Percentiles rank a stretch among this genome's conserved stretches.
These are phyloP conservation scores for Parazoanthus atlanticus DNA, from an alignment of 92 coral and sea anemone species.

Conservation along the genomic window DNA sequence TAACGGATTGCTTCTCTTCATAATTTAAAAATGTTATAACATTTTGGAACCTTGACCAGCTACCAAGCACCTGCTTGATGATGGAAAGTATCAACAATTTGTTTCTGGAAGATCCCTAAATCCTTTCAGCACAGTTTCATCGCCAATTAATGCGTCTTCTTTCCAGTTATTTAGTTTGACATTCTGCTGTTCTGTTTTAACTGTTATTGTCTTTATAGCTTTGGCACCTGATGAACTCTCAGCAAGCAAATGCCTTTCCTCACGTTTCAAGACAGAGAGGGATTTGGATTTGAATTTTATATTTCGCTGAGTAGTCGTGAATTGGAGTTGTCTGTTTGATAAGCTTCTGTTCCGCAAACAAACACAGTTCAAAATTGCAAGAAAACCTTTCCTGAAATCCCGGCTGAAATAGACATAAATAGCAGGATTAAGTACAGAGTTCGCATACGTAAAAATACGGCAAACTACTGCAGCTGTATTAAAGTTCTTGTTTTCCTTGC, in stretches of 20 bases:
- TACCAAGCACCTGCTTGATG: neutral
- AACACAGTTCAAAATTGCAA: neutral
- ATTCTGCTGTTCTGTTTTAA: neutral
- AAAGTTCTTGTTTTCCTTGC: constrained; percentile 40
- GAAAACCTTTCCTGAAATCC: constrained; percentile 72
- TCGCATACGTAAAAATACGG: constrained; percentile 78
- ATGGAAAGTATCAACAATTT: neutral
- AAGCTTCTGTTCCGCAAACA: neutral
- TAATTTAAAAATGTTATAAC: no score
- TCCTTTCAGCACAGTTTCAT: neutral
- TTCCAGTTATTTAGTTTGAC: neutral
- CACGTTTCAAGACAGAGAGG: neutral
- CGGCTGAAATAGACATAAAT: constrained; percentile 76
- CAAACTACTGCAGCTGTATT: constrained; percentile 62
- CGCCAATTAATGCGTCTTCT: neutral
- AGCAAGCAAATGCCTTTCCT: neutral
- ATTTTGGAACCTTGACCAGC: no score
- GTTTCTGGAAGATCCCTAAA: neutral
- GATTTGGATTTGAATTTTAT: neutral
- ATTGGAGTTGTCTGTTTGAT: neutral
- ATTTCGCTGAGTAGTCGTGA: neutral
- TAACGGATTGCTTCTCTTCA: no score
- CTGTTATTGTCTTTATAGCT: neutral
- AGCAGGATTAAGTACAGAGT: constrained; percentile 83
- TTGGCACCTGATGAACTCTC: constrained; percentile 1